These are phyloP conservation scores for Steatornis caripensis DNA, from an alignment of 2,113 vertebrate genomes.

Conservation along the genomic window DNA sequence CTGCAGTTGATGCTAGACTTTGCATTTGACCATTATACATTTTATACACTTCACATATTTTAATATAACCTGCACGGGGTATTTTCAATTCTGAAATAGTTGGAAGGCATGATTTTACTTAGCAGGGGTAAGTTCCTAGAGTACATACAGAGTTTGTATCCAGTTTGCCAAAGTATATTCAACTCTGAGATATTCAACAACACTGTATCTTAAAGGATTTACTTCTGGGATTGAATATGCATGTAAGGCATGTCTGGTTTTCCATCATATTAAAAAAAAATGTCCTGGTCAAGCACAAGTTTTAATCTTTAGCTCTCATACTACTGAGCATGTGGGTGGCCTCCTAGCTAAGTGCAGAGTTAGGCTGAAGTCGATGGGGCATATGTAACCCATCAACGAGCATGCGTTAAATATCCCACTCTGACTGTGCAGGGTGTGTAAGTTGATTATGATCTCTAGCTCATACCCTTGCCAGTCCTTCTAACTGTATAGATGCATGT, in stretches of 20 bases:
- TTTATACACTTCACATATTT: background rate
- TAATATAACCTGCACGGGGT: background rate
- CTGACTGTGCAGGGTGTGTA: background rate
- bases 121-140: background rate
- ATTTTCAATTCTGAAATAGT: conserved; percentile 3
- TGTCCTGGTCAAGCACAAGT: background rate
- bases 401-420: background rate
- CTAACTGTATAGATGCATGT: background rate
- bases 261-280: background rate
- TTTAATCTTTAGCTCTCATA: background rate
- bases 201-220: background rate
- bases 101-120: background rate
- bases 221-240: background rate
- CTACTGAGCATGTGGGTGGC: background rate
- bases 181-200: background rate
- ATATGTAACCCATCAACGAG: background rate
- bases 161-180: background rate
- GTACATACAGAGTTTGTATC: background rate
- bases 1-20: background rate
- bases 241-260: background rate
- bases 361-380: background rate
- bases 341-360: background rate
- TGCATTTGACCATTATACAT: background rate
- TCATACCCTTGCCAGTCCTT: background rate
- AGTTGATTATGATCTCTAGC: background rate